Percentiles rank a stretch among this genome's conserved stretches.
These are phyloP conservation scores for Mormyrops attenuatus DNA, from an alignment of 2,797 vertebrate genomes.

Conservation along the genomic window DNA sequence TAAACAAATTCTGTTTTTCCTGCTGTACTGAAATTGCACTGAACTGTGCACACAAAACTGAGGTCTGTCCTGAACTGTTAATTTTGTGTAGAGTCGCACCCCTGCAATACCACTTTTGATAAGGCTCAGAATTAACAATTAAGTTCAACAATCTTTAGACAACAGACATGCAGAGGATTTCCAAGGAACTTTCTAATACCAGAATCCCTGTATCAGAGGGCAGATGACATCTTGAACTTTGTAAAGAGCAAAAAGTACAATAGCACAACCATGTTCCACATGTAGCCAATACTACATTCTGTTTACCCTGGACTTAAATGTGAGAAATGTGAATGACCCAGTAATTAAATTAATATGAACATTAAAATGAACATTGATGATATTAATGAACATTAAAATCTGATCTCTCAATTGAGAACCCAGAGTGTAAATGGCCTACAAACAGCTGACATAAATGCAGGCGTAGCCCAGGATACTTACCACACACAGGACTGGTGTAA, in stretches of 20 bases:
- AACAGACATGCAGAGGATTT: background rate
- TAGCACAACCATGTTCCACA: too few relatives aligned
- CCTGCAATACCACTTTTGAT: background rate
- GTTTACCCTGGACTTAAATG: too few relatives aligned
- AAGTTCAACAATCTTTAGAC: background rate
- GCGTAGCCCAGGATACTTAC: constrained; percentile 55
- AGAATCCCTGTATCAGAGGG: background rate
- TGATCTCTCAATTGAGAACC: background rate
- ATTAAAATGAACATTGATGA: too few relatives aligned
- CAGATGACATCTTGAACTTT: constrained; percentile 27
- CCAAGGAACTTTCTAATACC: background rate
- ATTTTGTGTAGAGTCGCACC: too few relatives aligned
- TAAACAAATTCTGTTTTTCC: too few relatives aligned
- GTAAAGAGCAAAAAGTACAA: too few relatives aligned
- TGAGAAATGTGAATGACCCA: too few relatives aligned
- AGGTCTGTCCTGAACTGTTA: too few relatives aligned
- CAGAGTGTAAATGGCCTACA: background rate
- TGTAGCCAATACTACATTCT: too few relatives aligned
- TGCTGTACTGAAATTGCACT: too few relatives aligned
- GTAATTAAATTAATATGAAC: too few relatives aligned
- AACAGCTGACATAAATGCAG: background rate
- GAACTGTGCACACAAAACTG: too few relatives aligned
- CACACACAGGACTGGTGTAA: constrained; percentile 89
- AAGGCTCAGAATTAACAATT: background rate
- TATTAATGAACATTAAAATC: background rate